Evolutionary conservation across 2,797 vertebrate genomes (phyloP).

Genomic region (Rhinella marina): DNA sequence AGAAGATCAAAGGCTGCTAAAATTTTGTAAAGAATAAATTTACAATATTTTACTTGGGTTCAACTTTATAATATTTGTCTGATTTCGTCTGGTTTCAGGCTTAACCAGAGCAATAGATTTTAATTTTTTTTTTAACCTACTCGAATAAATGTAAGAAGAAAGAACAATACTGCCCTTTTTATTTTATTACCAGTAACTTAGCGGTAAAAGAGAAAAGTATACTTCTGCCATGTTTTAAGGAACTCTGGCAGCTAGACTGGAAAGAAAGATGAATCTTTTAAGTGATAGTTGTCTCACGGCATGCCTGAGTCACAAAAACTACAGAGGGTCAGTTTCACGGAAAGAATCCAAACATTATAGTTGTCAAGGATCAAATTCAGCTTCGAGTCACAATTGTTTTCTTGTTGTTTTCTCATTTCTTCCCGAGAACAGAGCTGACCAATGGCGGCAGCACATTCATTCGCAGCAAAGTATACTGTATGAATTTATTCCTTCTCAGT

Average conservation of each 20-base stretch:
- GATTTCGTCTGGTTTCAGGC: no score
- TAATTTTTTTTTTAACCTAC: no score
- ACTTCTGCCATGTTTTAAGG: constrained; percentile 9
- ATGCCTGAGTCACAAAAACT: constrained; percentile 57
- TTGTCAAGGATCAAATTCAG: constrained; percentile 63
- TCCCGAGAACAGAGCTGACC: neutral
- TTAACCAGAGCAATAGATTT: no score
- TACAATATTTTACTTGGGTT: neutral
- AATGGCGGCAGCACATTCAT: neutral
- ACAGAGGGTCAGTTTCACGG: constrained; percentile 56
- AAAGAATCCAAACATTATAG: constrained; percentile 38
- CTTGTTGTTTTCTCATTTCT: neutral
- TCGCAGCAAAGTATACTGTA: neutral
- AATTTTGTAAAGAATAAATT: neutral
- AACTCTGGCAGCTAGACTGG: constrained; percentile 32
- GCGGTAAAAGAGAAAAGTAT: constrained; percentile 8
- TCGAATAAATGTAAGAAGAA: neutral
- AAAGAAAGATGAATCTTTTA: constrained; percentile 62
- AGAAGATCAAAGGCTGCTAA: neutral
- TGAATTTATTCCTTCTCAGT: neutral
- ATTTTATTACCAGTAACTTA: neutral
- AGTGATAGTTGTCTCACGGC: constrained; percentile 54
- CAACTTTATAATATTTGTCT: no score
- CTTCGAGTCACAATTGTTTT: constrained; percentile 28
- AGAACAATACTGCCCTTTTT: neutral